Conservation (phyloP, 2,797 vertebrate genomes). For the Galagoides demidoff region DNA sequence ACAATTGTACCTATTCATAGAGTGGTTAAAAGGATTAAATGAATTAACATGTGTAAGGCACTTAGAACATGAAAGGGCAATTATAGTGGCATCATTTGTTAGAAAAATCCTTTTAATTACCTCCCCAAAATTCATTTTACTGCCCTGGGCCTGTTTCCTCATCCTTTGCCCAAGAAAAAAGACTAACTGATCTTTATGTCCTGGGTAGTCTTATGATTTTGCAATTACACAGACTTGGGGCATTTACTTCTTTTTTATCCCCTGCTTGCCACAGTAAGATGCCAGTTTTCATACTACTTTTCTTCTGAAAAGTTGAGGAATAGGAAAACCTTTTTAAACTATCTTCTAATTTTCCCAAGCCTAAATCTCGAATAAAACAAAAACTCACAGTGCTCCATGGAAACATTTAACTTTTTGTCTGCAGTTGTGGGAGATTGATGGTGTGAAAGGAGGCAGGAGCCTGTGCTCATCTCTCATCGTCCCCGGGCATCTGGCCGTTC, state of each 20-base stretch:
- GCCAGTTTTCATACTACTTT: background rate
- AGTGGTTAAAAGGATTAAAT: background rate
- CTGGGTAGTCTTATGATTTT: background rate
- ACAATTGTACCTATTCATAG: background rate
- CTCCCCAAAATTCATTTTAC: background rate
- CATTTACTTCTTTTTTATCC: background rate
- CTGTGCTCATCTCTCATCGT: background rate
- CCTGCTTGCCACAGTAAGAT: background rate
- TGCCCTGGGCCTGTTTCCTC: background rate
- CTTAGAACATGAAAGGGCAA: background rate
- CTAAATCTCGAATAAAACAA: background rate
- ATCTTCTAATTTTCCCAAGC: background rate
- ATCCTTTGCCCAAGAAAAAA: background rate
- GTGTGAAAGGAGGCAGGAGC: background rate
- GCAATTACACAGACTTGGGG: background rate
- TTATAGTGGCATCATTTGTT: background rate
- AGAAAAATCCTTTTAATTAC: background rate
- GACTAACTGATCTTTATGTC: background rate
- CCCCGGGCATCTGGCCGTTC: background rate
- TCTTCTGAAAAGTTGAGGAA: background rate
- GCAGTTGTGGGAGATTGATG: background rate
- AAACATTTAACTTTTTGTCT: background rate
- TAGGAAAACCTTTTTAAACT: background rate
- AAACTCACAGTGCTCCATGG: background rate
- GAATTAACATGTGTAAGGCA: background rate